Conservation (phyloP, 2,113 vertebrate species). For the Petaurus breviceps region DNA sequence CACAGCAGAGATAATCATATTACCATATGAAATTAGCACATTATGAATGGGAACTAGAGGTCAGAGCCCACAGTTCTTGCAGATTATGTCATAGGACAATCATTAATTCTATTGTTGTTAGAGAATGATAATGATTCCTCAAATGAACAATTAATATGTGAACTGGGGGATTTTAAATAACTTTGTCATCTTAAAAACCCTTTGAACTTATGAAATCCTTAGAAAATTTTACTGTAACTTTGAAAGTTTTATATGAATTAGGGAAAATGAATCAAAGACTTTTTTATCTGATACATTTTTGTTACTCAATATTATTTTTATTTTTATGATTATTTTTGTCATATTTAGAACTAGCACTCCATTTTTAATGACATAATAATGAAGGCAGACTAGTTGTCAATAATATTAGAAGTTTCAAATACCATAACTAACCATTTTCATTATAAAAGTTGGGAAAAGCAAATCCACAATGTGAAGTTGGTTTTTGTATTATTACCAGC, state of each 20-base stretch:
- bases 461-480: background rate
- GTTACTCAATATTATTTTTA: background rate
- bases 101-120: background rate
- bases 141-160: background rate
- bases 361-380: background rate
- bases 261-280: background rate
- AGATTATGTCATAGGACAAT: background rate
- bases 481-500: background rate
- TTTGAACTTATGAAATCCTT: background rate
- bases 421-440: background rate
- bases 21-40: background rate
- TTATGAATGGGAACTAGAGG: background rate
- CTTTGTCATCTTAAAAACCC: slow-evolving; percentile 6
- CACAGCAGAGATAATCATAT: slow-evolving; percentile 20
- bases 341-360: background rate
- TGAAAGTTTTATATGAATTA: background rate
- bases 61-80: background rate
- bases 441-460: slow-evolving; percentile 15
- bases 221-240: background rate
- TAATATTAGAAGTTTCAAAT: background rate
- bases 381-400: background rate
- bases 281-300: background rate
- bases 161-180: slow-evolving; percentile 7
- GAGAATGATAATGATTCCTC: slow-evolving; percentile 6
- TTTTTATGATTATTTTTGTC: background rate